A percentile compares a stretch with the other conserved stretches of the same genome.
These are phyloP conservation scores for Campoplex nolae DNA, from an alignment of 2,888 invertebrate genomes.

Conservation along the genomic window DNA sequence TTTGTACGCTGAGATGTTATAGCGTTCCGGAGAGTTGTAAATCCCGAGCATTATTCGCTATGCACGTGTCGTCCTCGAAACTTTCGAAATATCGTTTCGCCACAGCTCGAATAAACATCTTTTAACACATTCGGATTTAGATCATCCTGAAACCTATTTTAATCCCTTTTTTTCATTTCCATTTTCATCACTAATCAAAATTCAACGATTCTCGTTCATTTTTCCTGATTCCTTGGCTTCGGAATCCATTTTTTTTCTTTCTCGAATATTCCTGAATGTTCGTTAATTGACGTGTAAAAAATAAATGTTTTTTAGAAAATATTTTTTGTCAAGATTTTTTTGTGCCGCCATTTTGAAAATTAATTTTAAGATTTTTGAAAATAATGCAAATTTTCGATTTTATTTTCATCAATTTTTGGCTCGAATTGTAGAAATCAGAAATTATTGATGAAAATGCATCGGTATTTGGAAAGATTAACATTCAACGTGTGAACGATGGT, in stretches of 20 bases:
- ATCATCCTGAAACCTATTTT: not conserved
- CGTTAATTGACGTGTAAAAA: too few relatives aligned
- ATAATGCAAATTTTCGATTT: too few relatives aligned
- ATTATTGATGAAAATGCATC: not conserved
- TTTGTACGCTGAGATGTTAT: not conserved
- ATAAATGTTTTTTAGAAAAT: too few relatives aligned
- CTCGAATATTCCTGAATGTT: too few relatives aligned
- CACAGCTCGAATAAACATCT: not conserved
- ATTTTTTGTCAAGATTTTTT: too few relatives aligned
- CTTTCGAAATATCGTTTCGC: constrained; percentile 8
- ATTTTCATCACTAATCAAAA: not conserved
- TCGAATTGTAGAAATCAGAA: not conserved
- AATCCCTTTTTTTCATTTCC: not conserved
- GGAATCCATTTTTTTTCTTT: too few relatives aligned
- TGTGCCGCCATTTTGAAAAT: too few relatives aligned
- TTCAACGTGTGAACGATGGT: not conserved
- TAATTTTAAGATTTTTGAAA: too few relatives aligned
- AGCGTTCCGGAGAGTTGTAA: constrained; percentile 1
- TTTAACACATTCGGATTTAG: not conserved
- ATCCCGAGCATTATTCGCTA: constrained; percentile 11
- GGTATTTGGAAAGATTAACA: not conserved
- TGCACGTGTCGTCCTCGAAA: constrained; percentile 3
- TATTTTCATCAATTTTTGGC: not conserved
- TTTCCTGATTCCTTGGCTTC: not conserved
- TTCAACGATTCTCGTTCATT: not conserved